These are phyloP conservation scores for Caenorhabditis tropicalis DNA, from an alignment of 1,140 invertebrate genomes.

Conservation along the genomic window DNA sequence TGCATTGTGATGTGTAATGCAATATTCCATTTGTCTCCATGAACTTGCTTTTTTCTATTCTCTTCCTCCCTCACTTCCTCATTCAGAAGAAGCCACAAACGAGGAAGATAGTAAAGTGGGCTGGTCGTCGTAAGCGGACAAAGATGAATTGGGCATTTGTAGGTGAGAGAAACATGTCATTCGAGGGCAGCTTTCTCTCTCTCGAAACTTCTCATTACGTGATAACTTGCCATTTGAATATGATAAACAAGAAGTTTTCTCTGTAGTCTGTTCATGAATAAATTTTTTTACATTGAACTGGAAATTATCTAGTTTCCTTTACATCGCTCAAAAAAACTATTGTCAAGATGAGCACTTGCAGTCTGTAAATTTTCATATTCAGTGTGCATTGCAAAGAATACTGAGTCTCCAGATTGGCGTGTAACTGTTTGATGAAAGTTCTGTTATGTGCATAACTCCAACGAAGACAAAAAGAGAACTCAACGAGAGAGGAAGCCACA, in stretches of 20 bases:
- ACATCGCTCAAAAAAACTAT: too few relatives aligned
- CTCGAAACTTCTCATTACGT: neutral
- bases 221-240: neutral
- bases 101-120: constrained; percentile 32
- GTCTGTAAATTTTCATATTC: too few relatives aligned
- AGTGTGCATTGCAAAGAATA: too few relatives aligned
- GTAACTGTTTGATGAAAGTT: too few relatives aligned
- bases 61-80: neutral
- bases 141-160: neutral
- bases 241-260: neutral
- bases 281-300: too few relatives aligned
- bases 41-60: constrained; percentile 26
- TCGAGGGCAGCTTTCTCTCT: neutral
- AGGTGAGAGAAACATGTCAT: neutral
- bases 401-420: too few relatives aligned
- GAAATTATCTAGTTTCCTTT: too few relatives aligned
- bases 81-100: constrained; percentile 26
- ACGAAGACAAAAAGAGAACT: too few relatives aligned
- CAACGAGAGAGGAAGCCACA: too few relatives aligned
- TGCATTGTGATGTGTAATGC: neutral
- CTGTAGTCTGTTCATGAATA: neutral
- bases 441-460: too few relatives aligned
- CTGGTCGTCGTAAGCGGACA: neutral
- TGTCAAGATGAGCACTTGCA: too few relatives aligned
- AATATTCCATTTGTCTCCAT: constrained; percentile 39